A percentile compares a stretch with the other conserved stretches of the same genome.
Conservation (phyloP, 2,113 vertebrate genomes). For the Campylomormyrus tamandua region DNA sequence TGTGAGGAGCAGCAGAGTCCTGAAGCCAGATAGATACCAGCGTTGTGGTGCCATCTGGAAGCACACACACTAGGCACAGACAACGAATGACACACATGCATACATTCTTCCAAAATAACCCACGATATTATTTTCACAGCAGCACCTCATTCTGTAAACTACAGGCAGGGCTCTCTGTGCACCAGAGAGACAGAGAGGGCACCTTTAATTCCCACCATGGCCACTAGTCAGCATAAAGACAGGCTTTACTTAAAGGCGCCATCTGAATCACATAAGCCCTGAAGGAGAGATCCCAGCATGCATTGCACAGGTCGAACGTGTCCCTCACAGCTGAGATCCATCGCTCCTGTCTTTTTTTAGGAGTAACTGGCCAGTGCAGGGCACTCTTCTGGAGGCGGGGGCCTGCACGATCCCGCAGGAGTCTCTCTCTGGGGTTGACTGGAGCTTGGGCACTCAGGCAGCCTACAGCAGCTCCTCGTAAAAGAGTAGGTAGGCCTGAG, state of each 20-base stretch:
- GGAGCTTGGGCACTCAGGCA: conserved; percentile 10
- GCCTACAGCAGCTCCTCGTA: conserved; percentile 78
- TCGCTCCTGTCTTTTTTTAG: background rate
- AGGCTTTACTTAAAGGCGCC: background rate
- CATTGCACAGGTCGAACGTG: background rate
- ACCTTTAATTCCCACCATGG: background rate
- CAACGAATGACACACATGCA: conserved; percentile 35
- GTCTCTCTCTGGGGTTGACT: conserved; percentile 21
- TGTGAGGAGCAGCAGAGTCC: background rate
- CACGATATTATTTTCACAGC: conserved; percentile 13
- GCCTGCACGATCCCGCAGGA: background rate
- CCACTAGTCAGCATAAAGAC: background rate
- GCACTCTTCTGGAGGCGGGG: background rate
- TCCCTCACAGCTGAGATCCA: background rate
- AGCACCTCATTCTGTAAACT: conserved; percentile 32
- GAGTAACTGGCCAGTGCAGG: background rate
- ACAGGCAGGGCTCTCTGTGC: conserved; percentile 29
- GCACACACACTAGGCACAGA: conserved; percentile 46
- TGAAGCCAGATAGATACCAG: background rate
- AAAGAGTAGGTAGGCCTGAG: conserved; percentile 97
- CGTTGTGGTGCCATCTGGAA: background rate
- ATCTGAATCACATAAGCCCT: background rate
- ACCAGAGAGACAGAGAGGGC: background rate
- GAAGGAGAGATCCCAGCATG: background rate
- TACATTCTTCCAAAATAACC: conserved; percentile 28